These are phyloP conservation scores for Neolamprologus fasciatus DNA, from an alignment of 2,113 vertebrate genomes.

Conservation along the genomic window DNA sequence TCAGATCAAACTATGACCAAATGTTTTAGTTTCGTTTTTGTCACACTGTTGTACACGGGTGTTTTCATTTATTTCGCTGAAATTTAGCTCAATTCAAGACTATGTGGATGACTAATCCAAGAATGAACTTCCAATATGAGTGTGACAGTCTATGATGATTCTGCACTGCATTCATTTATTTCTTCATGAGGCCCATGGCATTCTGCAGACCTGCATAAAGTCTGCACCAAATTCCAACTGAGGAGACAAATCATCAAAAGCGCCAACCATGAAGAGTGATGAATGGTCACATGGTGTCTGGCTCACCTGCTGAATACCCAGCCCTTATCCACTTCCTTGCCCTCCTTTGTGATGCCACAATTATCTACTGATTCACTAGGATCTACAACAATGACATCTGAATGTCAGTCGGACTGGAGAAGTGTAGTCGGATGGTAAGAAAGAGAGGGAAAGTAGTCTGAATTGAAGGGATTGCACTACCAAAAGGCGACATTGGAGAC, in stretches of 20 bases:
- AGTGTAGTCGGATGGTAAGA: rapidly evolving
- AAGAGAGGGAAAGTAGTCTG: background rate
- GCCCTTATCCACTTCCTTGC: background rate
- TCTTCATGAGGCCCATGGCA: background rate
- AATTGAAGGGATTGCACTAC: background rate
- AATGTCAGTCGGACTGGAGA: background rate
- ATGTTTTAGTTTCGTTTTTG: background rate
- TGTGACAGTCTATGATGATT: background rate
- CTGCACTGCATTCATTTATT: background rate
- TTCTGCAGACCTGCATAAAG: background rate
- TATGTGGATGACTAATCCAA: background rate
- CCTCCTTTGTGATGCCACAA: background rate
- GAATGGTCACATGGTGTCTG: background rate
- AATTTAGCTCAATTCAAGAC: background rate
- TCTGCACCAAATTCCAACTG: background rate
- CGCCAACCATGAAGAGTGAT: background rate
- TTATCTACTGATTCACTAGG: background rate
- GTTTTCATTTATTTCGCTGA: background rate
- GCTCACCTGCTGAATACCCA: background rate
- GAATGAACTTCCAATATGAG: rapidly evolving
- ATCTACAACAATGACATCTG: background rate
- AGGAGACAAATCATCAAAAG: background rate
- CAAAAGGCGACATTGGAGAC: background rate
- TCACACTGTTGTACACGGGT: background rate
- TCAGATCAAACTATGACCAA: background rate